A percentile compares a stretch with the other conserved stretches of the same genome.
phyloP scores from a whole-genome alignment of 2,888 invertebrate species.

The Anagyrus pseudococci region DNA sequence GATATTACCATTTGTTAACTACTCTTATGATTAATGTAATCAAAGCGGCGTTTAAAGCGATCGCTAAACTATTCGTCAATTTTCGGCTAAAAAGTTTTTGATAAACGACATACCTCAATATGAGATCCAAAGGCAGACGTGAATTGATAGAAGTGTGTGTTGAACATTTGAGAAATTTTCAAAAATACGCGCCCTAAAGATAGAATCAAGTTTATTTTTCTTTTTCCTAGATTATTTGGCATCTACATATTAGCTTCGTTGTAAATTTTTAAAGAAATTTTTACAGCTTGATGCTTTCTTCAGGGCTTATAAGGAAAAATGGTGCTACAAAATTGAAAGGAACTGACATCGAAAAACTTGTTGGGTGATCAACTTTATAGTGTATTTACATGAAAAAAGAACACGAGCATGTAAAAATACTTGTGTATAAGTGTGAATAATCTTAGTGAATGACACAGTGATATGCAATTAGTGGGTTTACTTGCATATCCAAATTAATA shows the following conservation, averaged over 20 bases:
- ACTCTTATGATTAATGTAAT: slow-evolving; percentile 33
- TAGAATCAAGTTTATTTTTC: slow-evolving; percentile 11
- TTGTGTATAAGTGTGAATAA: slow-evolving; percentile 36
- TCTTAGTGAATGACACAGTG: slow-evolving; percentile 39
- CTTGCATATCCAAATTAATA: slow-evolving; percentile 20
- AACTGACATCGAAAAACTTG: slow-evolving; percentile 41
- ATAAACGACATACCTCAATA: slow-evolving; percentile 38
- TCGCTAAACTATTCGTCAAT: slow-evolving; percentile 31
- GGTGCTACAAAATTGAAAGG: slow-evolving; percentile 39
- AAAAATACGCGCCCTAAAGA: slow-evolving; percentile 18
- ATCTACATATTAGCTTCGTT: neutral
- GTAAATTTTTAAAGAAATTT: neutral
- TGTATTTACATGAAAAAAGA: slow-evolving; percentile 42
- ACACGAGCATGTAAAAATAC: slow-evolving; percentile 38
- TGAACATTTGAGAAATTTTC: slow-evolving; percentile 35
- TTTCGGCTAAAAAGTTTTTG: slow-evolving; percentile 25
- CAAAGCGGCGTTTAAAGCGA: slow-evolving; percentile 23
- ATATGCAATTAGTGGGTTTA: slow-evolving; percentile 34
- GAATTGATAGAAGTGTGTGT: slow-evolving; percentile 34
- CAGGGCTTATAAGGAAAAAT: slow-evolving; percentile 31
- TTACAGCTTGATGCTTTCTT: slow-evolving; percentile 23
- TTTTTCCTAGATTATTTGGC: neutral
- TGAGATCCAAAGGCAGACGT: slow-evolving; percentile 36
- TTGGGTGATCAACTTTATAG: slow-evolving; percentile 38
- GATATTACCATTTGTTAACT: slow-evolving; percentile 29